Evolutionary conservation across 2,113 vertebrate species (phyloP).

Genomic region (Alethe castanea): DNA sequence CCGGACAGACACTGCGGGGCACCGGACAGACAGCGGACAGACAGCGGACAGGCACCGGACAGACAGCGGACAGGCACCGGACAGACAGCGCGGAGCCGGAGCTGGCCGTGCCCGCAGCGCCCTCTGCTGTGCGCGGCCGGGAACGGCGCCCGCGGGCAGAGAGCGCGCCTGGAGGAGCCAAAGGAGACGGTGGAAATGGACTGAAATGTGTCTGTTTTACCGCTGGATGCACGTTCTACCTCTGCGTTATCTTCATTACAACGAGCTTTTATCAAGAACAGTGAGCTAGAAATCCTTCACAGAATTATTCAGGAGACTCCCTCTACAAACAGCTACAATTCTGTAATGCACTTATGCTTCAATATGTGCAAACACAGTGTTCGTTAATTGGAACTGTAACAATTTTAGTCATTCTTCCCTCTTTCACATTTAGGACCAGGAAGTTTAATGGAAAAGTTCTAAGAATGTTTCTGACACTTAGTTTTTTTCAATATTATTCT

Average conservation of each 20-base stretch:
- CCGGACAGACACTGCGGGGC: too few relatives aligned
- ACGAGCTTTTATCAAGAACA: not conserved
- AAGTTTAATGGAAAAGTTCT: not conserved
- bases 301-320: not conserved
- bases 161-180: not conserved
- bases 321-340: not conserved
- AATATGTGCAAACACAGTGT: not conserved
- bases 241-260: not conserved
- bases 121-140: not conserved
- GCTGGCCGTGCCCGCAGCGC: not conserved
- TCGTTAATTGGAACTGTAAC: not conserved
- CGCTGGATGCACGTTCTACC: not conserved
- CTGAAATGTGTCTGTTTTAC: not conserved
- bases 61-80: too few relatives aligned
- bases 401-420: not conserved
- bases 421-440: not conserved
- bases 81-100: too few relatives aligned
- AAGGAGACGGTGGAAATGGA: fast-evolving
- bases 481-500: not conserved
- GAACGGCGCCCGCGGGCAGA: not conserved
- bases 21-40: too few relatives aligned
- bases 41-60: too few relatives aligned
- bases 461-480: not conserved
- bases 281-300: not conserved
- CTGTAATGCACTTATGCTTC: not conserved